Percentiles rank a stretch among this genome's conserved stretches.
These are phyloP conservation scores for Sakesphorus luctuosus DNA, from an alignment of 2,113 vertebrate genomes.

Conservation along the genomic window DNA sequence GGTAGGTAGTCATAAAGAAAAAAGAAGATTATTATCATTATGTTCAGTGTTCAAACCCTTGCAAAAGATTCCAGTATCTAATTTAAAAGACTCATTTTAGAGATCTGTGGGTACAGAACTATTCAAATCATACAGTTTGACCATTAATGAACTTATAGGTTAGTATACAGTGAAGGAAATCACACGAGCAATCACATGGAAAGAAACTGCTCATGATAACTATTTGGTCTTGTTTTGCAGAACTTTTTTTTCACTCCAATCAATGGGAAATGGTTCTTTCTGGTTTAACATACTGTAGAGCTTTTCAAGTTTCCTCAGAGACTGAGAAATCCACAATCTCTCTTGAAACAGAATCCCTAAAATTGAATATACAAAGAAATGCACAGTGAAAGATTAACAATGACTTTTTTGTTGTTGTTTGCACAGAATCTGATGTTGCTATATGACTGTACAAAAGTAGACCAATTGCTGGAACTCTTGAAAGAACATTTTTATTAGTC, in stretches of 20 bases:
- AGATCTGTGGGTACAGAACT: background rate
- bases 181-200: constrained; percentile 32
- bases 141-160: constrained; percentile 47
- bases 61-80: background rate
- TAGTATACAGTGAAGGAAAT: constrained; percentile 14
- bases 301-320: background rate
- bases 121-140: constrained; percentile 31
- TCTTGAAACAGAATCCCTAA: background rate
- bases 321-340: background rate
- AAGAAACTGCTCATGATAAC: constrained; percentile 12
- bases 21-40: background rate
- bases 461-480: background rate
- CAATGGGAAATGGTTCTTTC: background rate
- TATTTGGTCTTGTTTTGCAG: background rate
- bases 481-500: background rate
- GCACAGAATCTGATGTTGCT: background rate
- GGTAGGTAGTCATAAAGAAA: background rate
- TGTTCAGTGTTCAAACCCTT: background rate
- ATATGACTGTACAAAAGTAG: background rate
- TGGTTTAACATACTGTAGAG: background rate
- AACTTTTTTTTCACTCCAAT: background rate
- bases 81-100: background rate
- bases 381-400: background rate
- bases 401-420: background rate
- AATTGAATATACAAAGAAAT: background rate